Evolutionary conservation across 2,113 vertebrate genomes (phyloP).

Genomic region (Anolis carolinensis): DNA sequence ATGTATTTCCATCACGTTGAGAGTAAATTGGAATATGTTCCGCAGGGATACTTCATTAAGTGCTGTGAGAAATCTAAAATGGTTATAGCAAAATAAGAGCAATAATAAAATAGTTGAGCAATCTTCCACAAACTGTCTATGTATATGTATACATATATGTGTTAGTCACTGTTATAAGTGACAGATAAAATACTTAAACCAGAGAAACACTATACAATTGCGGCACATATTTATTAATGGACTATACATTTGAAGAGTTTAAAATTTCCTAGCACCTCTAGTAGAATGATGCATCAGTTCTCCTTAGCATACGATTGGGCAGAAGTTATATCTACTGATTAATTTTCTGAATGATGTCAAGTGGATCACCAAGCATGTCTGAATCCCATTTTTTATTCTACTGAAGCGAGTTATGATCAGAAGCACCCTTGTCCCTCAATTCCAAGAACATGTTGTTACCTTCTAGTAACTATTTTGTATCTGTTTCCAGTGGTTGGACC

Average conservation of each 20-base stretch:
- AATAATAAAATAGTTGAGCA: not conserved
- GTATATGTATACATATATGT: not conserved
- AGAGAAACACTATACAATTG: not conserved
- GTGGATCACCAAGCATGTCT: not conserved
- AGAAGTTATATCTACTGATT: no score
- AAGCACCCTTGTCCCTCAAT: no score
- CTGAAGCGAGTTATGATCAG: no score
- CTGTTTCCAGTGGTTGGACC: no score
- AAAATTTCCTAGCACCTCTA: not conserved
- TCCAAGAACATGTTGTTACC: no score
- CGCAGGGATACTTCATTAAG: not conserved
- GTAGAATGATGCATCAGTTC: not conserved
- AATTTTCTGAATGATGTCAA: not conserved
- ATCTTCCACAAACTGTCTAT: not conserved
- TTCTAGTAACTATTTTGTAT: no score
- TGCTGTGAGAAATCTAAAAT: conserved; percentile 10
- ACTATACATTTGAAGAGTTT: not conserved
- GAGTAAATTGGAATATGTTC: not conserved
- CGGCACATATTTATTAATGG: not conserved
- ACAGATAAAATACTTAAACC: not conserved
- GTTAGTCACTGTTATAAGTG: not conserved
- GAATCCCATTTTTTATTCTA: no score
- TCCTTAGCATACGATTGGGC: no score
- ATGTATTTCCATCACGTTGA: conserved; percentile 6
- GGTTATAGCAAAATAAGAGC: conserved; percentile 3